Evolutionary conservation across 2,113 vertebrate species (phyloP).

Genomic region (Panthera uncia): DNA sequence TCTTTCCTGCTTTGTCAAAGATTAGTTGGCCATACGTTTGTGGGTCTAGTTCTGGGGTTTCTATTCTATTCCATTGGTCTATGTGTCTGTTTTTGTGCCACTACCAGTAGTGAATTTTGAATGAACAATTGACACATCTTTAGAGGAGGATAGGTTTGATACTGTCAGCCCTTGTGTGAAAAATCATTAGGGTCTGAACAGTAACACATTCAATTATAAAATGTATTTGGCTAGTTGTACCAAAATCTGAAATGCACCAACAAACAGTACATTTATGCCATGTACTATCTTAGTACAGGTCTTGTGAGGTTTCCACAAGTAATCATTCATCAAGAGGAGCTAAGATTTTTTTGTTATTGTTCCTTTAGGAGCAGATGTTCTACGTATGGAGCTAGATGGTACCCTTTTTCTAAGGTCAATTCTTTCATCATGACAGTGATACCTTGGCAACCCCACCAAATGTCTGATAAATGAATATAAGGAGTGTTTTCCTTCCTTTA

Average conservation of each 20-base stretch:
- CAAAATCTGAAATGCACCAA: conserved; percentile 4
- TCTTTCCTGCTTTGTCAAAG: too few species aligned
- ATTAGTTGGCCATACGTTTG: too few species aligned
- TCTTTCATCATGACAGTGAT: background rate
- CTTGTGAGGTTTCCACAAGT: conserved; percentile 19
- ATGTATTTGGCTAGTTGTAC: background rate
- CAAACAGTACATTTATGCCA: background rate
- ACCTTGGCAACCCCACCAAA: background rate
- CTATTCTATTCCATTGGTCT: too few species aligned
- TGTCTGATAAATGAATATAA: conserved; percentile 54
- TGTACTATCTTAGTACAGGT: background rate
- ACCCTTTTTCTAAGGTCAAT: background rate
- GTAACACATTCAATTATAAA: background rate
- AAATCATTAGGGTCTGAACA: background rate
- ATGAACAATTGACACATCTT: conserved; percentile 24
- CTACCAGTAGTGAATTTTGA: conserved; percentile 23
- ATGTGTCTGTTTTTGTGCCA: too few species aligned
- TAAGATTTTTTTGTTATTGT: background rate
- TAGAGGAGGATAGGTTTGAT: background rate
- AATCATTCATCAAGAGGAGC: background rate
- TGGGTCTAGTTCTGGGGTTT: too few species aligned
- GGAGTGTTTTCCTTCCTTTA: conserved; percentile 17
- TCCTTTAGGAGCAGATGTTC: background rate
- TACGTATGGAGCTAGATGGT: background rate
- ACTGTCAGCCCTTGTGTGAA: background rate